phyloP scores from a whole-genome alignment of 2,888 invertebrate species.

The Dryobota labecula region DNA sequence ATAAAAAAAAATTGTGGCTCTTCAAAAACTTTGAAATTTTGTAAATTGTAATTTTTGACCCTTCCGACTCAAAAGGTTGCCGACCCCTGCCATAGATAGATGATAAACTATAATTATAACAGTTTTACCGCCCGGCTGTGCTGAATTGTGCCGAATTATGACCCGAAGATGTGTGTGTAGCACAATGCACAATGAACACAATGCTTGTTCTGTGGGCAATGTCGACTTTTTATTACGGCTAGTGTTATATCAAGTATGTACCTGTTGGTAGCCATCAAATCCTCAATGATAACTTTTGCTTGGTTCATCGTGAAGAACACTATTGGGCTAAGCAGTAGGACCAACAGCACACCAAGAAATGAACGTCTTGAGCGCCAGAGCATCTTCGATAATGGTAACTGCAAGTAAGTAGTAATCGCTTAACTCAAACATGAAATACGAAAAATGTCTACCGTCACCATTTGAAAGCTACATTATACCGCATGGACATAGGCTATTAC shows the following conservation, averaged over 20 bases:
- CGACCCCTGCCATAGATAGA: too few species aligned
- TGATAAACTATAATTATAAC: too few species aligned
- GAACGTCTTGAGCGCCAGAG: constrained; percentile 35
- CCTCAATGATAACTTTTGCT: constrained; percentile 27
- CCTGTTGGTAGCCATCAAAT: constrained; percentile 29
- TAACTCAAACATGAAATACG: too few species aligned
- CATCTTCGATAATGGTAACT: constrained; percentile 26
- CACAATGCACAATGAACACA: background rate
- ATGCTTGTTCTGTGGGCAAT: background rate
- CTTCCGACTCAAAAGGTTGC: too few species aligned
- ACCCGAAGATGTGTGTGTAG: background rate
- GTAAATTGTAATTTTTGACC: too few species aligned
- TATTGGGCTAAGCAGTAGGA: constrained; percentile 28
- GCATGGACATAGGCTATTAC: too few species aligned
- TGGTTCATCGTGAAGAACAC: constrained; percentile 22
- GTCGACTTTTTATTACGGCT: background rate
- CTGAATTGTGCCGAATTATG: background rate
- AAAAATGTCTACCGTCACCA: too few species aligned
- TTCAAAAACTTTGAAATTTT: too few species aligned
- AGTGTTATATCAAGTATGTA: constrained; percentile 2
- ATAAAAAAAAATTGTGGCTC: too few species aligned
- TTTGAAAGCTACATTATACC: too few species aligned
- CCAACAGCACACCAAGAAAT: constrained; percentile 9
- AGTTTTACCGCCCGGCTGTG: background rate
- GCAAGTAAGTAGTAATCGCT: too few species aligned